Base-by-base conservation (phyloP, 2,888 invertebrate species). In the Stomorhina lunata region DNA sequence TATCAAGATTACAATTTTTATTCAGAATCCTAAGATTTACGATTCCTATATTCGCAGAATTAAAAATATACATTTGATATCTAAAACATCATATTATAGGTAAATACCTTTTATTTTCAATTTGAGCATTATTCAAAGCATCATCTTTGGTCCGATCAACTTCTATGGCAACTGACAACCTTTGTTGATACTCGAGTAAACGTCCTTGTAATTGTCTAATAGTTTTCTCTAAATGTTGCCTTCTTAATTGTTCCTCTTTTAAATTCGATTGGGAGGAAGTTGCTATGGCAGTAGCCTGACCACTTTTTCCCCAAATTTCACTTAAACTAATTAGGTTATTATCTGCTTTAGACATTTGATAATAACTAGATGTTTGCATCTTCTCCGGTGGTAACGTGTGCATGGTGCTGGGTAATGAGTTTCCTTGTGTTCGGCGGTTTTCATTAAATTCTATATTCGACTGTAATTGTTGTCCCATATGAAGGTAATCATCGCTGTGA, bases 71-170 rank as follows among this genome's bases (percentile, higher is more conserved):
- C 12, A 50, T 25, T 5, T 4, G 12, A 4, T 9, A 5, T 25
- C 2, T 29, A 63, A 43, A 9, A 61, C 29, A 34, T 20, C 34
- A 86, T 87, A 34, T 89, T 79, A 40, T 79, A 84, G 69, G 89
- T 25, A 61, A 68, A 55, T 73, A 92, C 87, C 92, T 93, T 15
- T 93, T 91, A 92, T 94, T 94, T 0, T 94, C 94, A 12, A 93
- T 93, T 73, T 94, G 93, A 48, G 95, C 93, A 86, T 94, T 94
- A 3, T 91, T 87, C 71, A 96, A 93, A 0, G 95, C 94, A 0
- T 92, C 90, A 86, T 96, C 96, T 88, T 96, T 96, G 0, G 94
- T 93, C 72, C 94, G 93, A 89, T 96, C 96, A 0, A 96, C 95
- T 89, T 94, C 93, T 4, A 96, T 89, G 0, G 96, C 96, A 0